Conservation (phyloP, 1,140 invertebrate species). For the Hylyphantes graminicola region DNA sequence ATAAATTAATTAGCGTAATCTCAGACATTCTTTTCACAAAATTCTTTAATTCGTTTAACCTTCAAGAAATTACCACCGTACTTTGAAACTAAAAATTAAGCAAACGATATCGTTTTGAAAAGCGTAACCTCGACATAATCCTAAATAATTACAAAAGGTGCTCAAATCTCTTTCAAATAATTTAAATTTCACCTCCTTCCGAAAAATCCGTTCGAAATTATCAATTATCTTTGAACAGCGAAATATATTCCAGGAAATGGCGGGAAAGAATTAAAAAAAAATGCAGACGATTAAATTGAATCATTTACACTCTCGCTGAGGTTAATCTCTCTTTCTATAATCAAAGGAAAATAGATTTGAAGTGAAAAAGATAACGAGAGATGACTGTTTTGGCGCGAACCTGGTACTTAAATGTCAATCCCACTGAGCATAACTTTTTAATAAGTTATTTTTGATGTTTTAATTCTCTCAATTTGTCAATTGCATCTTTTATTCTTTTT, state of each 20-base stretch:
- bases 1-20: too few relatives aligned
- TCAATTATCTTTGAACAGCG: conserved; percentile 33
- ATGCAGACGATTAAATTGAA: conserved; percentile 23
- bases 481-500: too few relatives aligned
- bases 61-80: conserved; percentile 19
- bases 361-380: too few relatives aligned
- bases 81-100: conserved; percentile 30
- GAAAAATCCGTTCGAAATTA: conserved; percentile 47
- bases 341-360: not conserved
- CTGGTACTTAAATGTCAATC: too few relatives aligned
- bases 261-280: conserved; percentile 30
- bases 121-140: conserved; percentile 32
- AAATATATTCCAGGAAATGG: not conserved
- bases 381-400: too few relatives aligned
- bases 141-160: conserved; percentile 34
- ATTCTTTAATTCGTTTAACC: conserved; percentile 43
- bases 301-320: not conserved
- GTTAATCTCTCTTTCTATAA: conserved; percentile 43
- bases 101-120: not conserved
- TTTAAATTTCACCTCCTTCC: conserved; percentile 20
- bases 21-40: not conserved
- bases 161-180: conserved; percentile 26
- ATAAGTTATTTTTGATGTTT: too few relatives aligned
- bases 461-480: too few relatives aligned
- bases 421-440: too few relatives aligned